Conservation (phyloP, 2,113 vertebrate species). For the Hoplias malabaricus region DNA sequence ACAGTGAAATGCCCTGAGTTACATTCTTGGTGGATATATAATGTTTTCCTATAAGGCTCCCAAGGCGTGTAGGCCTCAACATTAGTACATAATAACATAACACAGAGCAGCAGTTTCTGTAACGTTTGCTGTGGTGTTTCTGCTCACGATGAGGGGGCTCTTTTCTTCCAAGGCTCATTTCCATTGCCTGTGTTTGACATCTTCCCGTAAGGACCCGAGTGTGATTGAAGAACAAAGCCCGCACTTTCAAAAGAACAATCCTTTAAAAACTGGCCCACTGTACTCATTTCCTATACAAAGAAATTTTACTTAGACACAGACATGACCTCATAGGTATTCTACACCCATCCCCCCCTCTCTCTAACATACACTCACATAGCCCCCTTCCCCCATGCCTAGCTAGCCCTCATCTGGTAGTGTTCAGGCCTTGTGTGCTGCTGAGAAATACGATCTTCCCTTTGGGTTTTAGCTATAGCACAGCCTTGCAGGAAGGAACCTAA, state of each 20-base stretch:
- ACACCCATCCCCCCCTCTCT: conserved; percentile 44
- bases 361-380: conserved; percentile 36
- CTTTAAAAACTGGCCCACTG: not conserved
- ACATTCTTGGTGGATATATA: conserved; percentile 36
- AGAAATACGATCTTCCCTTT: conserved; percentile 54
- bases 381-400: conserved; percentile 37
- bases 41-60: conserved; percentile 34
- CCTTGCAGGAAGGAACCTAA: conserved; percentile 34
- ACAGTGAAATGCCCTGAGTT: conserved; percentile 23
- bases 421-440: conserved; percentile 53
- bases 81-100: not conserved
- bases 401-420: conserved; percentile 54
- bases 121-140: not conserved
- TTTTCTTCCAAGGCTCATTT: not conserved
- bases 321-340: conserved; percentile 51
- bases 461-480: conserved; percentile 46
- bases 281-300: conserved; percentile 29
- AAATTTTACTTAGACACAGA: conserved; percentile 28
- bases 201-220: not conserved
- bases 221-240: not conserved
- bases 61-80: not conserved
- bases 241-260: not conserved
- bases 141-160: not conserved
- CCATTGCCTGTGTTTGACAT: not conserved
- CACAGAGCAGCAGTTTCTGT: conserved; percentile 16